Evolutionary conservation across 1,140 invertebrate genomes (phyloP).

Genomic region (Sitodiplosis mosellana): DNA sequence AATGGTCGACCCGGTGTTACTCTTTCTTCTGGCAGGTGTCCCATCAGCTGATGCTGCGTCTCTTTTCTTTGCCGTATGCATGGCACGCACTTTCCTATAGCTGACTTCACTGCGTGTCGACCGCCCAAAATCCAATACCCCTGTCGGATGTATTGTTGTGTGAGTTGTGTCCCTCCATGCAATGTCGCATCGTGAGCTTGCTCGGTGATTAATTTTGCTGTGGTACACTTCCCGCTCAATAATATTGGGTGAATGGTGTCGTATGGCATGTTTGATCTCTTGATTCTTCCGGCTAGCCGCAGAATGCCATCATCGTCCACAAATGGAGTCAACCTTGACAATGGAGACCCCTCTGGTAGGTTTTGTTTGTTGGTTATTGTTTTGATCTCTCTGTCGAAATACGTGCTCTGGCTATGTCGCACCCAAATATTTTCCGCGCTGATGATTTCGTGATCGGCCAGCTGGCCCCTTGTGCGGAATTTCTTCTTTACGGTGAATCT

Average conservation of each 20-base stretch:
- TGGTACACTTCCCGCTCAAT: too few relatives aligned
- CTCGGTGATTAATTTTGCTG: slow-evolving; percentile 9
- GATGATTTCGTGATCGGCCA: background rate
- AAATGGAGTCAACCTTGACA: slow-evolving; percentile 13
- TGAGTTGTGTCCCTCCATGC: slow-evolving; percentile 13
- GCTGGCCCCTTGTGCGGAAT: background rate
- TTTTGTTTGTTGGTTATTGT: slow-evolving; percentile 3
- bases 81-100: slow-evolving; percentile 9
- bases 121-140: slow-evolving; percentile 13
- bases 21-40: slow-evolving; percentile 14
- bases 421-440: background rate
- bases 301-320: slow-evolving; percentile 18
- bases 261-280: slow-evolving; percentile 11
- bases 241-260: slow-evolving; percentile 16
- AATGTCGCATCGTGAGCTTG: slow-evolving; percentile 12
- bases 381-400: slow-evolving; percentile 11
- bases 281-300: slow-evolving; percentile 24
- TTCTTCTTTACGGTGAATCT: background rate
- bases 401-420: slow-evolving; percentile 8
- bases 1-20: slow-evolving; percentile 13
- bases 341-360: slow-evolving; percentile 6
- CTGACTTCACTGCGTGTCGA: slow-evolving; percentile 5
- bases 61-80: too few relatives aligned
- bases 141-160: slow-evolving; percentile 8
- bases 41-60: slow-evolving; percentile 14